phyloP scores from a whole-genome alignment of 2,888 invertebrate species.

The Acanthosepion pharaonis region DNA sequence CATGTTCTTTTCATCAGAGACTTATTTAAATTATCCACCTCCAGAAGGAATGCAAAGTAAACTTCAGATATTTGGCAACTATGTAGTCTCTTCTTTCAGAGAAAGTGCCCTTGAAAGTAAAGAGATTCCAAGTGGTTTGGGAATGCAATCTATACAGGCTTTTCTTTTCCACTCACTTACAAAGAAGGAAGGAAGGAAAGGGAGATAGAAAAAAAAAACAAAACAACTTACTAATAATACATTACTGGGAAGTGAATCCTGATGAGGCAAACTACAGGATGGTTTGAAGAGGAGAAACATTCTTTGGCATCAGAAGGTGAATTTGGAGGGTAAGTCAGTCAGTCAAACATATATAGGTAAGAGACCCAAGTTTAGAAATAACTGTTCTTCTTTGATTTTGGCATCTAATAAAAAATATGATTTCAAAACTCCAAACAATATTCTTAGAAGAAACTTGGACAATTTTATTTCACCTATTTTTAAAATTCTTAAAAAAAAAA shows the following conservation, averaged over 20 bases:
- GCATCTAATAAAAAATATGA: background rate
- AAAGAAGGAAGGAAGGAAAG: background rate
- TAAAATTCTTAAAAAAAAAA: background rate
- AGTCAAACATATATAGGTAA: conserved; percentile 42
- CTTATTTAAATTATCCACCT: no score
- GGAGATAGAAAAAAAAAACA: conserved; percentile 14
- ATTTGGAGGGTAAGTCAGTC: background rate
- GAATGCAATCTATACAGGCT: background rate
- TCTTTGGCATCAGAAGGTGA: conserved; percentile 11
- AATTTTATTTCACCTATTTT: background rate
- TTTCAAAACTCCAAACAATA: background rate
- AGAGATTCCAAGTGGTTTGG: background rate
- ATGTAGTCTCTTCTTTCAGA: background rate
- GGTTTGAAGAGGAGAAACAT: background rate
- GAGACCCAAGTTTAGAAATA: background rate
- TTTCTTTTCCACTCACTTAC: background rate
- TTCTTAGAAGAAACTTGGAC: background rate
- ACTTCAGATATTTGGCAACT: background rate
- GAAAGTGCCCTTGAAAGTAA: background rate
- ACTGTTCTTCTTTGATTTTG: background rate
- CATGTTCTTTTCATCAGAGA: no score
- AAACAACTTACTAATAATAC: background rate
- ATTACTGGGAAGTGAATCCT: conserved; percentile 35
- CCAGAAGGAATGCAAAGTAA: background rate
- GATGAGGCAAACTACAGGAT: background rate